Conservation (phyloP, 2,113 vertebrate genomes). For the Peromyscus leucopus region DNA sequence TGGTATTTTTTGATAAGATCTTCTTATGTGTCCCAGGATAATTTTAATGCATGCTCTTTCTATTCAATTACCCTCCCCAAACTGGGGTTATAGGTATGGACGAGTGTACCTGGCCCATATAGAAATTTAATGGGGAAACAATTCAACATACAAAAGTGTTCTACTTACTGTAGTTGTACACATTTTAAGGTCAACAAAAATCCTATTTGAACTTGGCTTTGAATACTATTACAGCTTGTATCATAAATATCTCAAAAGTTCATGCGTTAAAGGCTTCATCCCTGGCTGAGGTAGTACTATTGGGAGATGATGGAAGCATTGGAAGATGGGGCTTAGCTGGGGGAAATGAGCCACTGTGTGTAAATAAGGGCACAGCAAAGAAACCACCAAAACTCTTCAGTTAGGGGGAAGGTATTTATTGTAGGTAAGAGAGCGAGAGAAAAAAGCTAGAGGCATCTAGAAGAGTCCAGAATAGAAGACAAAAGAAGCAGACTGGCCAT, state of each 20-base stretch:
- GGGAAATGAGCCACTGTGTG: no score
- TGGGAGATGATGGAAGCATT: no score
- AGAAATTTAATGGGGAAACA: not conserved
- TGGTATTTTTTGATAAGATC: not conserved
- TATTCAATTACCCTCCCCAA: not conserved
- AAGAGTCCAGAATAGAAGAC: not conserved
- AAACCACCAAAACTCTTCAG: not conserved
- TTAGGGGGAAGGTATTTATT: not conserved
- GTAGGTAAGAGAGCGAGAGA: not conserved
- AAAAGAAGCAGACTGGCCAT: not conserved
- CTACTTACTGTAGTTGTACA: not conserved
- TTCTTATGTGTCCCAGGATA: not conserved
- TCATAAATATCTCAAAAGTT: not conserved
- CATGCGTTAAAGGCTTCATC: no score
- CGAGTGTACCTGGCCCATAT: not conserved
- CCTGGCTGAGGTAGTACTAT: no score
- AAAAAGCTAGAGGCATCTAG: not conserved
- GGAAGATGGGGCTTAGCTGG: not conserved
- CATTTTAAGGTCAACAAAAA: slow-evolving; percentile 2
- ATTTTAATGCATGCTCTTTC: not conserved
- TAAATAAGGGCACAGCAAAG: not conserved
- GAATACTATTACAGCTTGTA: not conserved
- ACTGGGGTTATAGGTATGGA: not conserved
- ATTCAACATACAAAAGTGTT: not conserved
- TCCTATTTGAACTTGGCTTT: not conserved